phyloP scores from a whole-genome alignment of 1,140 invertebrate genomes.

The Meloidogyne hapla region DNA sequence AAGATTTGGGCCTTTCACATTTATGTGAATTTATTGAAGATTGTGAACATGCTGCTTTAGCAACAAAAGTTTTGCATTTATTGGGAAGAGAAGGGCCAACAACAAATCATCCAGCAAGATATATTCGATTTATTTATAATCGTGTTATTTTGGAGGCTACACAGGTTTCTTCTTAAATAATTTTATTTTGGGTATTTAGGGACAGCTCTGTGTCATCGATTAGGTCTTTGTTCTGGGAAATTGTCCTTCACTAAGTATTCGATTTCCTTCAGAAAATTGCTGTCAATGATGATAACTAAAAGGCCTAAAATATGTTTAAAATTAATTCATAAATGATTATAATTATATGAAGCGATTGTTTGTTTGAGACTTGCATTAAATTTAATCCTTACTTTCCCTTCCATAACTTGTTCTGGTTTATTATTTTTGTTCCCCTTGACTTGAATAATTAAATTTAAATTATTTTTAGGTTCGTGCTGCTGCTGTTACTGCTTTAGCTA shows the following conservation, averaged over 20 bases:
- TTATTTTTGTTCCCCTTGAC: background rate
- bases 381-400: background rate
- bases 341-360: constrained; percentile 10
- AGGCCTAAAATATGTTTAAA: constrained; percentile 31
- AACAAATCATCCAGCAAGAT: constrained; percentile 86
- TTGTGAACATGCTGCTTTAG: constrained; percentile 93
- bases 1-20: constrained; percentile 89
- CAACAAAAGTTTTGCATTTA: constrained; percentile 94
- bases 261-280: too few species aligned
- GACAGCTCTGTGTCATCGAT: too few species aligned
- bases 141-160: constrained; percentile 94
- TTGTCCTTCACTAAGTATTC: too few species aligned
- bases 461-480: constrained; percentile 68
- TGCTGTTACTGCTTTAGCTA: constrained; percentile 91
- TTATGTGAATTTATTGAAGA: constrained; percentile 99
- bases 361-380: background rate
- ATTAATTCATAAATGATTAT: background rate
- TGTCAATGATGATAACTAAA: constrained; percentile 43
- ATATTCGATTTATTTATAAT: constrained; percentile 98
- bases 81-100: constrained; percentile 92
- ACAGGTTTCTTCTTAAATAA: constrained; percentile 79
- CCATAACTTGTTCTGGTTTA: background rate
- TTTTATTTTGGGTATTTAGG: background rate
- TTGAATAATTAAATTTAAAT: background rate
- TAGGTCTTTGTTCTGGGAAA: too few species aligned